A percentile compares a stretch with the other conserved stretches of the same genome.
phyloP scores from a whole-genome alignment of 2,113 vertebrate genomes.

The Podiceps cristatus region DNA sequence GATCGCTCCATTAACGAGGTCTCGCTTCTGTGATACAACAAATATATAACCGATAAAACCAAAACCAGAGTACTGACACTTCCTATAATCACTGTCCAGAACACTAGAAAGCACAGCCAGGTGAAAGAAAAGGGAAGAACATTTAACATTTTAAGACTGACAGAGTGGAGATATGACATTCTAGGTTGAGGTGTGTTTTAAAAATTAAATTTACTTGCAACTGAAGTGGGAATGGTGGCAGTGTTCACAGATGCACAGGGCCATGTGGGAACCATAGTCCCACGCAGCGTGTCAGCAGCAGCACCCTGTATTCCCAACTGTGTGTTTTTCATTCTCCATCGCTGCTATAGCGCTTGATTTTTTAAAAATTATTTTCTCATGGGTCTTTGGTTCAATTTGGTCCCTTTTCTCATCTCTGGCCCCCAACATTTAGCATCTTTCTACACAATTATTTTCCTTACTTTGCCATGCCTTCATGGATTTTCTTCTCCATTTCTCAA shows the following conservation, averaged over 20 bases:
- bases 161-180: not conserved
- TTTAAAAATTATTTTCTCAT: not conserved
- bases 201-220: not conserved
- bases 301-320: not conserved
- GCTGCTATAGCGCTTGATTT: not conserved
- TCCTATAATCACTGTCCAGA: not conserved
- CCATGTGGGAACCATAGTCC: rapidly evolving
- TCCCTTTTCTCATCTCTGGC: not conserved
- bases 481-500: not conserved
- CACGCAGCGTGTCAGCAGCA: not conserved
- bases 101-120: not conserved
- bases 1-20: not conserved
- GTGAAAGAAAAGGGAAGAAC: not conserved
- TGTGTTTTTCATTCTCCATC: not conserved
- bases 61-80: not conserved
- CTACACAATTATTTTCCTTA: not conserved
- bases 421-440: not conserved
- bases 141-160: not conserved
- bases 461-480: not conserved
- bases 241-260: not conserved
- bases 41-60: not conserved
- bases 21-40: not conserved
- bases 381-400: not conserved
- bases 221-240: not conserved
- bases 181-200: not conserved